Evolutionary conservation across 2,888 invertebrate species (phyloP).

Genomic region (Agrotis exclamationis): DNA sequence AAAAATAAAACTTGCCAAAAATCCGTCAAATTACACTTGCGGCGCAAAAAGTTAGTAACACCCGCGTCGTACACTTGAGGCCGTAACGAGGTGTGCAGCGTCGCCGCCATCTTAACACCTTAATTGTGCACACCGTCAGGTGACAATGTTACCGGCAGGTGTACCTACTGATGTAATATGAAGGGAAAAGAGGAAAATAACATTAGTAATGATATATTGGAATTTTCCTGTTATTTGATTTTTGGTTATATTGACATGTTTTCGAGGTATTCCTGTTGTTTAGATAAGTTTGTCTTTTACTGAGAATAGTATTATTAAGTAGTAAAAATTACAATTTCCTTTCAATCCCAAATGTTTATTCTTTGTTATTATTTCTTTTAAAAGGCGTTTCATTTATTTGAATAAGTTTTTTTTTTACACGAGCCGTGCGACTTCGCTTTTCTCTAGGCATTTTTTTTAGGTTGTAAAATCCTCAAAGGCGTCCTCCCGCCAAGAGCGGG

Average conservation of each 20-base stretch:
- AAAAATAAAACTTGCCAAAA: constrained; percentile 21
- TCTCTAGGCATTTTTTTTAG: too few species aligned
- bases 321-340: too few species aligned
- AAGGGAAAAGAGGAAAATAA: neutral
- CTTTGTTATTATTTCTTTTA: too few species aligned
- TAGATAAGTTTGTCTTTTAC: too few species aligned
- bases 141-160: constrained; percentile 35
- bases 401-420: too few species aligned
- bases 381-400: too few species aligned
- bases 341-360: too few species aligned
- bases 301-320: too few species aligned
- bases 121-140: constrained; percentile 42
- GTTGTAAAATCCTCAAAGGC: too few species aligned
- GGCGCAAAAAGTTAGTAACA: constrained; percentile 27
- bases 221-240: neutral
- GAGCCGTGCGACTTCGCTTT: too few species aligned
- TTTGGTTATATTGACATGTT: neutral
- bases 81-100: constrained; percentile 47
- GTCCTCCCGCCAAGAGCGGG: too few species aligned
- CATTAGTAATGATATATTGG: constrained; percentile 22
- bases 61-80: constrained; percentile 34
- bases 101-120: constrained; percentile 17
- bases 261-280: neutral
- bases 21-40: constrained; percentile 31
- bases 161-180: constrained; percentile 23